A percentile compares a stretch with the other conserved stretches of the same genome.
phyloP scores from a whole-genome alignment of 1,140 invertebrate genomes.

The Condylostylus longicornis region DNA sequence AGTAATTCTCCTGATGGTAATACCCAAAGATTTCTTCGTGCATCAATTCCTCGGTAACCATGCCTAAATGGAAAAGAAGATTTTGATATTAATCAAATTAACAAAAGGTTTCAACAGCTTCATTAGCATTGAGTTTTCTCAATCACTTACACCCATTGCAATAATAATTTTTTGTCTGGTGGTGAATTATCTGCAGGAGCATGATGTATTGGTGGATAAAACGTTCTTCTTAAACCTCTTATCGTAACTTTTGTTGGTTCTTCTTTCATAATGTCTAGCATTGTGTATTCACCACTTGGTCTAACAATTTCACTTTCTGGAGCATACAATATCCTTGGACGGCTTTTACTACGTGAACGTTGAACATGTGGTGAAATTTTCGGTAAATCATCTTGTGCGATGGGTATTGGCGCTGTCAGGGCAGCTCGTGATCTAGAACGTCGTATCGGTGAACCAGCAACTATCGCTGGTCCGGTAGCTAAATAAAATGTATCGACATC shows the following conservation, averaged over 20 bases:
- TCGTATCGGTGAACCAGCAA: conserved; percentile 43
- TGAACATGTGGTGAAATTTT: conserved; percentile 34
- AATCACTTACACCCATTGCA: conserved; percentile 76
- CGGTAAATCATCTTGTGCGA: conserved; percentile 38
- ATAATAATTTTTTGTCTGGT: conserved; percentile 69
- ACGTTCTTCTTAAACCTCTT: conserved; percentile 63
- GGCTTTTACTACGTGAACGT: conserved; percentile 63
- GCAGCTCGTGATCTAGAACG: conserved; percentile 51
- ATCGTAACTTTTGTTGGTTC: conserved; percentile 71
- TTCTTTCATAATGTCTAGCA: conserved; percentile 67
- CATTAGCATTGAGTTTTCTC: neutral
- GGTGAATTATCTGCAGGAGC: conserved; percentile 64
- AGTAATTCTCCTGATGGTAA: conserved; percentile 81
- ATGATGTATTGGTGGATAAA: conserved; percentile 74
- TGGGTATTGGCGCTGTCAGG: conserved; percentile 26
- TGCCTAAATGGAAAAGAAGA: conserved; percentile 41
- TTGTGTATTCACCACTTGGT: conserved; percentile 51
- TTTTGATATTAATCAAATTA: neutral
- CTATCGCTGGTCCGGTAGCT: conserved; percentile 40
- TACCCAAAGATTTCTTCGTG: conserved; percentile 75
- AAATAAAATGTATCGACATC: conserved; percentile 83
- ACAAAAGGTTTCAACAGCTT: neutral
- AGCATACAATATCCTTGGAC: conserved; percentile 60
- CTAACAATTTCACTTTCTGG: conserved; percentile 62
- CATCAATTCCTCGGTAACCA: conserved; percentile 82